Evolutionary conservation across 2,888 invertebrate genomes (phyloP), one percentile per base, ranked within the genome.

Genomic region (Drosophila merina): DNA sequence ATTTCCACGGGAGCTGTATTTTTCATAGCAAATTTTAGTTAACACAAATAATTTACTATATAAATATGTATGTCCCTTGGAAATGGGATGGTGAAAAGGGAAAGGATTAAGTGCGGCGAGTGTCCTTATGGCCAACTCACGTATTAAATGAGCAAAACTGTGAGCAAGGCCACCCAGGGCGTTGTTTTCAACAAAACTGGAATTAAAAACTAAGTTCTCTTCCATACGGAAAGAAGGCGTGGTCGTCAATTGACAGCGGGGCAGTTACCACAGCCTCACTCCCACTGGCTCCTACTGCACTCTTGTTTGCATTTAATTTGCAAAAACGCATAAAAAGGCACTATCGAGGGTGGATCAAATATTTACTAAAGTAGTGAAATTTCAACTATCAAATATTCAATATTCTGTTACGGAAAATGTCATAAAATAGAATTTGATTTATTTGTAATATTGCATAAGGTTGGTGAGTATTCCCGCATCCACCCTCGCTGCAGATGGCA

Each of bases 71-170:
- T 36, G 5, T 4, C 4, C 36, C n/a, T 33, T 33, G 7, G 9
- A 36, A n/a, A 36, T 0, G 2, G 36, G 3, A 40, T 10, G 5
- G 9, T 14, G 9, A 42, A 14, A 14, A 9, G 14, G 8, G 8
- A 9, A 14, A 42, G 8, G n/a, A 36, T 12, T 36, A 12, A 12
- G n/a, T 6, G 20, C 4, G 3, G 10, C 8, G 51, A 78, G 74
- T 79, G 84, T 77, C 84, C 88, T 87, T 82, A 79, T 68, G 73
- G 73, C 67, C 60, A 66, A 71, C 55, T 67, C 76, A 71, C 60
- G 75, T 66, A 86, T 75, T 72, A 82, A 87, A 87, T 86, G 85
- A 81, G 82, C 79, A 85, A 74, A 64, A 70, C 49, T 60, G 60
- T 71, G 44, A 40, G 40, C 45, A 33, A 12, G 71, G 38, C 51